Evolutionary conservation across 2,888 invertebrate genomes (phyloP), one percentile per base, ranked within the genome.

Genomic region (Hymenopus coronatus): DNA sequence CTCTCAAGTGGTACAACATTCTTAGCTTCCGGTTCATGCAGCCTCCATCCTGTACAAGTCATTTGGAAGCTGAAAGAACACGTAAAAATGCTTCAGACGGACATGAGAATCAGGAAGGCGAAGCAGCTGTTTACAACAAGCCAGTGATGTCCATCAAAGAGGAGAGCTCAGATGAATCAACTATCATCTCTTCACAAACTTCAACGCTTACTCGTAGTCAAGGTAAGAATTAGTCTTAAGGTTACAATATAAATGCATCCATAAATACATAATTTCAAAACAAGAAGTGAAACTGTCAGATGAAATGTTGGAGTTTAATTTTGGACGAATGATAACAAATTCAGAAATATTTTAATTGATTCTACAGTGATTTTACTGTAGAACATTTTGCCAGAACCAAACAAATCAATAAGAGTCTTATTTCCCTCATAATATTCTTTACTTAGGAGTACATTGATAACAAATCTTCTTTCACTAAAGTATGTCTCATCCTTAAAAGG

Each of bases 111-210:
- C 94, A 94, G 92, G 94, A 95, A 90, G 94, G 94, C 3, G 94
- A 94, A 88, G 92, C 94, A n/a, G 94, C 94, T 6, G 92, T 93
- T 85, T 93, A 90, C 25, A 90, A 93, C 70, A 88, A 89, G 93
- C 91, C 92, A 93, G 40, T 93, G 93, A 91, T 93, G 94, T 93
- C 92, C 94, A 83, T 90, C 85, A 94, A 95, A 91, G 99, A 99
- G 92, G 99, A 99, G 93, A 98, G 98, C 91, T 98, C 98, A 33
- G 99, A 99, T 93, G 99, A 99, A 93, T 98, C 98, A 28, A 99
- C 99, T 0, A 98, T 99, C 91, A 98, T 99, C 91, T 98, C 98
- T 3, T 99, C 98, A 20, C 98, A 99, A 93, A 98, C 99, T 0
- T 99, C 98, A 2, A 99, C 99, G 0, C 94, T 99, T 40, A 99